phyloP scores from a whole-genome alignment of 2,113 vertebrate species.

The Regulus satrapa region DNA sequence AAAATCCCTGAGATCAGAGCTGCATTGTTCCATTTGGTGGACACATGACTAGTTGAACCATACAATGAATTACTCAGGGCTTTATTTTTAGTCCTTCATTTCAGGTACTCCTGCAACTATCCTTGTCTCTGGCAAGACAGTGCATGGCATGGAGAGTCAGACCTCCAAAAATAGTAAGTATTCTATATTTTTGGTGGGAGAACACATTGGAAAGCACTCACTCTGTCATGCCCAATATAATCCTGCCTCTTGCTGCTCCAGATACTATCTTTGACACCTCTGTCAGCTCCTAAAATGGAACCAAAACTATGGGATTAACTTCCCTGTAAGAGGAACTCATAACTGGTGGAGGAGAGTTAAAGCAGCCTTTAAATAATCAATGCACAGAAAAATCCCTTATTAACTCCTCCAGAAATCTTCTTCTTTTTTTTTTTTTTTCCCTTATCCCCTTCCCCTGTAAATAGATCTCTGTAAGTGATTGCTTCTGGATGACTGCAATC shows the following conservation, averaged over 20 bases:
- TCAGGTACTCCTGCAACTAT: slow-evolving; percentile 3
- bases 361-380: not conserved
- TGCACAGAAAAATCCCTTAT: not conserved
- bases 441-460: not conserved
- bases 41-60: not conserved
- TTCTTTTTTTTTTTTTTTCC: not conserved
- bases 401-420: not conserved
- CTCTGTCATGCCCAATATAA: not conserved
- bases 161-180: slow-evolving; percentile 13
- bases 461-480: not conserved
- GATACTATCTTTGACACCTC: not conserved
- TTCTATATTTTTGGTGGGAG: not conserved
- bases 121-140: not conserved
- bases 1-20: slow-evolving; percentile 2
- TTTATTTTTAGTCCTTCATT: slow-evolving; percentile 33
- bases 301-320: not conserved
- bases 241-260: not conserved
- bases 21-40: not conserved
- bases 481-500: not conserved
- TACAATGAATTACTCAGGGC: slow-evolving; percentile 2
- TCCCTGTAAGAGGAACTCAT: not conserved
- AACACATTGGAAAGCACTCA: not conserved
- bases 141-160: not conserved
- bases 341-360: not conserved
- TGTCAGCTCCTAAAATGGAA: not conserved